Evolutionary conservation across 2,888 invertebrate genomes (phyloP).

Genomic region (Himalopsyche kuldschensis): DNA sequence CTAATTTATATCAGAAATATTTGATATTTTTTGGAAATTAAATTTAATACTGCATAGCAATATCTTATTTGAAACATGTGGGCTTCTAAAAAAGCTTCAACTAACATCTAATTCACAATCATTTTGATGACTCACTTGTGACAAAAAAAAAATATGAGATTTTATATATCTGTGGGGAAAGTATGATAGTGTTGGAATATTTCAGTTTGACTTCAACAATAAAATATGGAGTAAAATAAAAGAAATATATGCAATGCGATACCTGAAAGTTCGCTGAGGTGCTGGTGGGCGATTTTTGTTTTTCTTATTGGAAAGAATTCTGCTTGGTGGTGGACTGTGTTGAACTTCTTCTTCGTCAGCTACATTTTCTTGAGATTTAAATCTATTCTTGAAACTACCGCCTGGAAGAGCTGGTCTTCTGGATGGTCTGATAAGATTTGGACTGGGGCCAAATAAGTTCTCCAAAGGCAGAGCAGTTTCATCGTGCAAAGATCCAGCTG

Average conservation of each 20-base stretch:
- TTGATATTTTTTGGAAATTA: too few species aligned
- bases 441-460: constrained; percentile 57
- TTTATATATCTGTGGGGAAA: too few species aligned
- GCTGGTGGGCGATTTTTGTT: constrained; percentile 53
- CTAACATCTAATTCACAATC: too few species aligned
- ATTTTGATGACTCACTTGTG: too few species aligned
- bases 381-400: constrained; percentile 63
- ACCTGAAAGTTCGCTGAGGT: constrained; percentile 54
- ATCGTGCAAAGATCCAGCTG: constrained; percentile 58
- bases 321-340: constrained; percentile 21
- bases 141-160: too few species aligned
- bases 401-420: constrained; percentile 58
- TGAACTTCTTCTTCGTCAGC: constrained; percentile 51
- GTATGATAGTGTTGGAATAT: background rate
- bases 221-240: background rate
- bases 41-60: too few species aligned
- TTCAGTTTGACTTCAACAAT: background rate
- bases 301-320: constrained; percentile 47
- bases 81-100: too few species aligned
- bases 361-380: constrained; percentile 49
- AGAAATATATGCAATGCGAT: constrained; percentile 33
- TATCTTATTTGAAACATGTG: too few species aligned
- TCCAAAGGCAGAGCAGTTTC: constrained; percentile 61
- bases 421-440: constrained; percentile 52
- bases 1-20: too few species aligned